Evolutionary conservation across 1,140 invertebrate species (phyloP).

Genomic region (Acyrthosiphon pisum): DNA sequence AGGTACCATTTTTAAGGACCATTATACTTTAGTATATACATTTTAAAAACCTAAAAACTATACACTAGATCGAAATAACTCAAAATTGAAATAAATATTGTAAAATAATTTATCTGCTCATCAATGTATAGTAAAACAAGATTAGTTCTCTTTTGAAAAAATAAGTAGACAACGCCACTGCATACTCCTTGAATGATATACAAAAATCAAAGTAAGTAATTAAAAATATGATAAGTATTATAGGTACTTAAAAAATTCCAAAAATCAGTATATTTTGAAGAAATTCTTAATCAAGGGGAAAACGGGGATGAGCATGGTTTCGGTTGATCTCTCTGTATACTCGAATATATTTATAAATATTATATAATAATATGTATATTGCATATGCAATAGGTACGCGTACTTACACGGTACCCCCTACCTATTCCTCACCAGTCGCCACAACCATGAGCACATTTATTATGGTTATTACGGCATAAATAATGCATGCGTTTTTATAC

Average conservation of each 20-base stretch:
- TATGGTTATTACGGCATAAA: conserved; percentile 39
- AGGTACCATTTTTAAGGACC: too few species aligned
- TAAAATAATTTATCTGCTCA: background rate
- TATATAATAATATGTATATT: background rate
- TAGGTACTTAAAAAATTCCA: too few species aligned
- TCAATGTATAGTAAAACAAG: background rate
- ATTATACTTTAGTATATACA: too few species aligned
- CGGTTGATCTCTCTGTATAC: background rate
- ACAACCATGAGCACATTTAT: conserved; percentile 2
- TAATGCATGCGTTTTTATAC: conserved; percentile 45
- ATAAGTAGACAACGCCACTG: background rate
- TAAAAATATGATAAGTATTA: background rate
- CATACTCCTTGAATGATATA: background rate
- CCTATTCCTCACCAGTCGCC: too few species aligned
- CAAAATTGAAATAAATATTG: background rate
- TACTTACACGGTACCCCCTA: background rate
- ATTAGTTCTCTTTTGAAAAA: too few species aligned
- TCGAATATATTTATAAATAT: background rate
- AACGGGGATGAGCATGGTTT: background rate
- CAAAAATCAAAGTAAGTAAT: background rate
- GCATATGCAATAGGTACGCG: background rate
- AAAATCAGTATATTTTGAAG: background rate
- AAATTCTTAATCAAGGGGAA: background rate
- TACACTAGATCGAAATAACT: too few species aligned
- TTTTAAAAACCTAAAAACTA: too few species aligned